Conservation (phyloP, 2,113 vertebrate genomes). For the Stictonetta naevosa region DNA sequence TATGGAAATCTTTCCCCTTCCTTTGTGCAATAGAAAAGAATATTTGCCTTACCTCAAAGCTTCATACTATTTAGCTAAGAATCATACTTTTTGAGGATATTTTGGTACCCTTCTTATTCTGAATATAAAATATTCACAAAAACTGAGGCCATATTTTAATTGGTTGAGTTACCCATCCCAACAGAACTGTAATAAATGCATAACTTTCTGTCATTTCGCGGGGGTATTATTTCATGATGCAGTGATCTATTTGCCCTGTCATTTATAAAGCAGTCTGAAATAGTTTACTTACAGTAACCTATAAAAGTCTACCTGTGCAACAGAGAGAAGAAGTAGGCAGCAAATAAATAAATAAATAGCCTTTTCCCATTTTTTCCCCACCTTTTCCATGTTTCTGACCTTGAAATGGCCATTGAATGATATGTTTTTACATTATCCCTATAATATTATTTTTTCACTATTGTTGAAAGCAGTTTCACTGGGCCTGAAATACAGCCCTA, state of each 20-base stretch:
- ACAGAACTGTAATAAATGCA: constrained; percentile 17
- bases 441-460: neutral
- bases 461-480: neutral
- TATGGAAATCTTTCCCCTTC: neutral
- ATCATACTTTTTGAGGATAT: neutral
- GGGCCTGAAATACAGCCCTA: neutral
- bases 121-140: neutral
- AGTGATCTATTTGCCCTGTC: neutral
- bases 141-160: neutral
- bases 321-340: neutral
- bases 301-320: neutral
- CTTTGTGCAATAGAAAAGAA: neutral
- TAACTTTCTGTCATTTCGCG: constrained; percentile 1
- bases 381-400: neutral
- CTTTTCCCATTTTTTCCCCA: neutral
- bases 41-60: neutral
- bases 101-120: neutral
- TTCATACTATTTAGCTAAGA: neutral
- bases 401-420: neutral
- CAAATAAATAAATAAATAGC: neutral
- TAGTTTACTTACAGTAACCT: neutral
- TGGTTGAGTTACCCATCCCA: neutral
- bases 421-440: neutral
- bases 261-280: constrained; percentile 14
- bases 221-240: neutral